phyloP scores from a whole-genome alignment of 2,113 vertebrate genomes.

The Acrocephalus arundinaceus region DNA sequence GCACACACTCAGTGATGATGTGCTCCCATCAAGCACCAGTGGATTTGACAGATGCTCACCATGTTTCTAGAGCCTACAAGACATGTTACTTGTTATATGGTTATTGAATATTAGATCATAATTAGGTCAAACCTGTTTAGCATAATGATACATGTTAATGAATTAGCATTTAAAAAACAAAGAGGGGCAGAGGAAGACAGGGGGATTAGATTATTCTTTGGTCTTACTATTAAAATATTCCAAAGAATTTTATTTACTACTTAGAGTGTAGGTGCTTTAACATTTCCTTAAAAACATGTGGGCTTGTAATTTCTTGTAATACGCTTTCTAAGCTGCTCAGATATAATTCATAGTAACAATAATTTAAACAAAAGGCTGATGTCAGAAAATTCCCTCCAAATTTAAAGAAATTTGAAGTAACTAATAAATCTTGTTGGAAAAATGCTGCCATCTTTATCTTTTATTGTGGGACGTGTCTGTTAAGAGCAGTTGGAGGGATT shows the following conservation, averaged over 20 bases:
- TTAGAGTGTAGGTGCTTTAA: background rate
- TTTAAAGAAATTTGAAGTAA: background rate
- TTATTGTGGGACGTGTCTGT: background rate
- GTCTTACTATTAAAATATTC: background rate
- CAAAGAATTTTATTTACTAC: background rate
- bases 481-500: background rate
- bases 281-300: background rate
- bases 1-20: background rate
- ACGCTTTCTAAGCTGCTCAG: background rate
- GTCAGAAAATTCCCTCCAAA: background rate
- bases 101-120: background rate
- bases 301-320: background rate
- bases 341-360: background rate
- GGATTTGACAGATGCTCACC: background rate
- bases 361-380: background rate
- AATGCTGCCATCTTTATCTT: background rate
- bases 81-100: background rate
- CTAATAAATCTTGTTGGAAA: background rate
- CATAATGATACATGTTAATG: background rate
- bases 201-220: background rate
- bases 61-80: background rate
- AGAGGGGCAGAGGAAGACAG: accelerated
- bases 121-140: background rate
- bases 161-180: background rate
- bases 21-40: background rate